Base-by-base conservation (phyloP, 2,113 vertebrate species). In the Cettia cetti region DNA sequence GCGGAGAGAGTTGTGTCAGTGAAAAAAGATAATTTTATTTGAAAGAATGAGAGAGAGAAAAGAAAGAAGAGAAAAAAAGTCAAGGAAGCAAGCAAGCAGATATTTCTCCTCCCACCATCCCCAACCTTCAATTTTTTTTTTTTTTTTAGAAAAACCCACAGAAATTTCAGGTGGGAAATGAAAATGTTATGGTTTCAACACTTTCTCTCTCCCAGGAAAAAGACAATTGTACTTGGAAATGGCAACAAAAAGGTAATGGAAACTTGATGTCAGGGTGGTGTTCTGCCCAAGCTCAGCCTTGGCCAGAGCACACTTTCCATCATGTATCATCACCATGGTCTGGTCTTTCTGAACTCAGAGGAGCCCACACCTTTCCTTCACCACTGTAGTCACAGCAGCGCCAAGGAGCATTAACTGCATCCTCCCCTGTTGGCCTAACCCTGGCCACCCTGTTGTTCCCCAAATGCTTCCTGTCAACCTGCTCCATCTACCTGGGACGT, bases 161-260 rank as follows among this genome's bases (percentile, higher is more conserved):
- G 57, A 80, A 81, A 94, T 86, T 86, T 27, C 14, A 65, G n/a
- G 40, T 68, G 33, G 26, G 26, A 80, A 89, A 31, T 28, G 9
- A 94, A 87, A 90, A 91, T 76, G 7, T 63, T 86, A 54, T 16
- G 8, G 45, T 56, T 69, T 89, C 76, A 76, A 71, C n/a, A 45
- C n/a, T 89, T 94, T 47, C 59, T 69, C 14, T 92, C 45, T 75
- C 57, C 77, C 49, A 79, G 65, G 74, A 82, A 85, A 77, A 68
- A 68, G 77, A 35, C 28, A 83, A 86, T 86, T 71, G 22, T 91
- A 60, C 50, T 91, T 91, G 81, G 61, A 95, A 95, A 84, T 49
- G 27, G 42, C 9, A 17, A 70, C 4, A 17, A 82, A 60, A 78
- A 9, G 8, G 17, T 40, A 79, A 82, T 23, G 66, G 86, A 89